Conservation (phyloP, 2,888 invertebrate species). For the Gasteruption jaculator region DNA sequence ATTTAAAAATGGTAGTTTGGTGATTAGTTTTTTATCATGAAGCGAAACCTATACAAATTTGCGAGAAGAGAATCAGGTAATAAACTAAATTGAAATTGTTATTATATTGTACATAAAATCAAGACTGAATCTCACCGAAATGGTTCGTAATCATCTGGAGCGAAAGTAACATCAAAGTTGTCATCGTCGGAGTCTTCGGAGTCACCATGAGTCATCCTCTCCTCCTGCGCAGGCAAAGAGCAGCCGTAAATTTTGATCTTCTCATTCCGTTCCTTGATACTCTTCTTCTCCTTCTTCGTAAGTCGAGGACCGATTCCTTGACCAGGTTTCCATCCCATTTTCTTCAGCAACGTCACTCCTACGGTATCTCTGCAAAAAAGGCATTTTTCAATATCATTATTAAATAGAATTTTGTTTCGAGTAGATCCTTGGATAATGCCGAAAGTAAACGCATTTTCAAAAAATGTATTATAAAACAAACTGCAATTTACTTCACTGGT, state of each 20-base stretch:
- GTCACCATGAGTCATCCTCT: constrained; percentile 26
- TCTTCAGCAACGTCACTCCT: constrained; percentile 77
- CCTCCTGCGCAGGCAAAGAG: constrained; percentile 41
- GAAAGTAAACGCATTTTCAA: constrained; percentile 10
- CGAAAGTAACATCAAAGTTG: constrained; percentile 61
- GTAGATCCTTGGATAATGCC: neutral
- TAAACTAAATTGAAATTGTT: neutral
- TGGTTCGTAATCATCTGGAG: constrained; percentile 78
- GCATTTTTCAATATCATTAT: constrained; percentile 4
- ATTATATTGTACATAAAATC: constrained; percentile 1
- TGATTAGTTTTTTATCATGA: neutral
- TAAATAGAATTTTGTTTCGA: constrained; percentile 3
- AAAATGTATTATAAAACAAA: constrained; percentile 1
- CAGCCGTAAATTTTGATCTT: constrained; percentile 56
- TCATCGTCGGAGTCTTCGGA: constrained; percentile 56
- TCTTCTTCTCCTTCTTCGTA: constrained; percentile 48
- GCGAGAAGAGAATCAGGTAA: neutral
- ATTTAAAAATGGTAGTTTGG: neutral
- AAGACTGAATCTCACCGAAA: constrained; percentile 52
- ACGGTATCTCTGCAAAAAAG: constrained; percentile 69
- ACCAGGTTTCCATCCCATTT: constrained; percentile 91
- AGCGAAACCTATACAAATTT: neutral
- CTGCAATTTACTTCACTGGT: constrained; percentile 54
- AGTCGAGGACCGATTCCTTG: constrained; percentile 74
- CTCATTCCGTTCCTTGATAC: constrained; percentile 35